Conservation (phyloP, 2,113 vertebrate species). For the Panurus biarmicus region DNA sequence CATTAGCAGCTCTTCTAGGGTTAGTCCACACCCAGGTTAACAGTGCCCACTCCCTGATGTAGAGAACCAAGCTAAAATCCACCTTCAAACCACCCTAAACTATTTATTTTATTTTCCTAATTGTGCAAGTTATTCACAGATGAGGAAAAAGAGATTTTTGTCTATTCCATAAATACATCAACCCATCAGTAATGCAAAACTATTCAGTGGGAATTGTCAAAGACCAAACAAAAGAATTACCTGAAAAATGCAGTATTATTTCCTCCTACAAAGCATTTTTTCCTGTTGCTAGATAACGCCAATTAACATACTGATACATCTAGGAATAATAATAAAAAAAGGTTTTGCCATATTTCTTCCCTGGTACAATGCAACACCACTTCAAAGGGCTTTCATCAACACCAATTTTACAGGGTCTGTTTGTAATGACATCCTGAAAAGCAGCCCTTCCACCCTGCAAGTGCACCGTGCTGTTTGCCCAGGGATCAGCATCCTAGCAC, state of each 20-base stretch:
- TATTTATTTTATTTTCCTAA: not conserved
- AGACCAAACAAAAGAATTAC: not conserved
- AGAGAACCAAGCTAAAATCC: not conserved
- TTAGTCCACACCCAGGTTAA: not conserved
- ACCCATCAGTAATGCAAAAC: not conserved
- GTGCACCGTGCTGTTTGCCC: not conserved
- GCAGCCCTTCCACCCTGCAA: not conserved
- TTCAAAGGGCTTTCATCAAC: not conserved
- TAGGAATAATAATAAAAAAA: not conserved
- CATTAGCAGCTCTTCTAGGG: not conserved
- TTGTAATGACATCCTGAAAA: not conserved
- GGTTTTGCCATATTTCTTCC: not conserved
- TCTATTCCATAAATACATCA: not conserved
- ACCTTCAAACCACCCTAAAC: not conserved
- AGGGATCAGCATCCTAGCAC: not conserved
- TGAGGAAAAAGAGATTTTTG: not conserved
- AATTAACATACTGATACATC: not conserved
- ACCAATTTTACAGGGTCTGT: not conserved
- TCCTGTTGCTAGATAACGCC: not conserved
- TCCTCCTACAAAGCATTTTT: not conserved
- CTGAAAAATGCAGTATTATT: not conserved
- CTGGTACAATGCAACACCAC: not conserved
- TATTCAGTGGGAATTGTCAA: not conserved
- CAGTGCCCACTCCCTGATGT: not conserved
- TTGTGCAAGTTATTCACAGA: not conserved